These are phyloP conservation scores for Hipparchia sbordonii DNA, from an alignment of 2,888 invertebrate species.

Conservation along the genomic window DNA sequence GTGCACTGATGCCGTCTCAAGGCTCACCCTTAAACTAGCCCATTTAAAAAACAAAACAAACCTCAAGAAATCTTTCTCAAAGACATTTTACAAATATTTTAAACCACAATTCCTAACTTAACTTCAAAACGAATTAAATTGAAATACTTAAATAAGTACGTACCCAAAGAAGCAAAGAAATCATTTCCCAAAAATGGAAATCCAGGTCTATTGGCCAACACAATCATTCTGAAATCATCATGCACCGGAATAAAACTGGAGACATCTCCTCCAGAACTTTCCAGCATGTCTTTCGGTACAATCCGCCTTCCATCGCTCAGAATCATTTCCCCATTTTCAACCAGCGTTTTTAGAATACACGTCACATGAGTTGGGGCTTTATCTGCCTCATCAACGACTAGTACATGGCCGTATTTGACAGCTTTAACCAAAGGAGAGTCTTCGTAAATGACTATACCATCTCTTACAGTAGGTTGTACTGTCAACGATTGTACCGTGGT, in stretches of 20 bases:
- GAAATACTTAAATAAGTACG: constrained; percentile 39
- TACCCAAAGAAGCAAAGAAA: constrained; percentile 93
- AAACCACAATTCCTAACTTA: too few species aligned
- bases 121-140: too few species aligned
- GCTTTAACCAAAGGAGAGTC: constrained; percentile 97
- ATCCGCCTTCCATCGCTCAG: constrained; percentile 96
- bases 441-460: constrained; percentile 95
- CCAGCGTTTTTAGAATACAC: constrained; percentile 96
- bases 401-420: constrained; percentile 92
- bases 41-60: too few species aligned
- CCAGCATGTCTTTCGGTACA: constrained; percentile 81
- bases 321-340: constrained; percentile 97
- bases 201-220: constrained; percentile 97
- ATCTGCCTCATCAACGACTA: constrained; percentile 98
- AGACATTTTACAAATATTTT: too few species aligned
- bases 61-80: too few species aligned
- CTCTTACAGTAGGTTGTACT: constrained; percentile 93
- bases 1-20: too few species aligned
- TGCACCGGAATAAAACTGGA: constrained; percentile 90
- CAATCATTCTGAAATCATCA: constrained; percentile 95
- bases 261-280: constrained; percentile 66
- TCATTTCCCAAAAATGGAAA: constrained; percentile 99
- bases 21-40: too few species aligned
- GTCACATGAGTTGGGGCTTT: constrained; percentile 99
- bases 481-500: constrained; percentile 98